Percentiles rank a stretch among this genome's conserved stretches.
Evolutionary conservation across 2,888 invertebrate species (phyloP).

Genomic region (Oscheius onirici): DNA sequence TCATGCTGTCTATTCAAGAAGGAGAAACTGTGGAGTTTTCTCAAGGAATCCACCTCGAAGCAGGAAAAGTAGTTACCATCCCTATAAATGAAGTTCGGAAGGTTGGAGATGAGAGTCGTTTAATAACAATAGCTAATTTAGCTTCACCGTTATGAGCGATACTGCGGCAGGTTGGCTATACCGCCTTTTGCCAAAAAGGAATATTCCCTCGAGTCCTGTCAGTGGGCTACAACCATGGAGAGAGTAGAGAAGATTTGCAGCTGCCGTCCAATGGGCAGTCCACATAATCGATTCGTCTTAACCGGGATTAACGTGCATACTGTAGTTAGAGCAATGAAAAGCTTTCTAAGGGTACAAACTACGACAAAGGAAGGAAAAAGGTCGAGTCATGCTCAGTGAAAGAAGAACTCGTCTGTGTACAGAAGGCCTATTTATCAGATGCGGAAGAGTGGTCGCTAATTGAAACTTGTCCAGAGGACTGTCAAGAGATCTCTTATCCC

Average conservation of each 20-base stretch:
- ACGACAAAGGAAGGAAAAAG: slow-evolving; percentile 40
- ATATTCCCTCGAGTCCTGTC: slow-evolving; percentile 61
- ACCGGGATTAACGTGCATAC: slow-evolving; percentile 7
- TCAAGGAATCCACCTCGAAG: slow-evolving; percentile 65
- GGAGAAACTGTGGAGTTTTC: slow-evolving; percentile 48
- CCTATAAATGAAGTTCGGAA: slow-evolving; percentile 65
- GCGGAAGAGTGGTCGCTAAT: slow-evolving; percentile 9
- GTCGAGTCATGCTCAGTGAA: slow-evolving; percentile 48
- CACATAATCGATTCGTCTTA: slow-evolving; percentile 25
- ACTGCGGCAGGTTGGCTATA: slow-evolving; percentile 53
- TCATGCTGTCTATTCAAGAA: slow-evolving; percentile 57
- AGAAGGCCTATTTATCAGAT: slow-evolving; percentile 34
- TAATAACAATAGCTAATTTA: slow-evolving; percentile 7
- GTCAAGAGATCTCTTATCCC: slow-evolving; percentile 60
- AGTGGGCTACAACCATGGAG: slow-evolving; percentile 54
- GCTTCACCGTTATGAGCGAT: slow-evolving; percentile 51
- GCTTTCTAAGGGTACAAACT: slow-evolving; percentile 8
- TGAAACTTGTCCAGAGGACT: slow-evolving; percentile 53
- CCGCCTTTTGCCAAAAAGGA: slow-evolving; percentile 53
- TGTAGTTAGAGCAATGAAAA: not conserved
- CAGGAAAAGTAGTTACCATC: slow-evolving; percentile 65
- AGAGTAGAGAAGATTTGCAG: slow-evolving; percentile 46
- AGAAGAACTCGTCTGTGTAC: slow-evolving; percentile 60
- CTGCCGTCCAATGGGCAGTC: slow-evolving; percentile 46
- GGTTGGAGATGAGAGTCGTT: too few relatives aligned